Evolutionary conservation across 2,888 invertebrate species (phyloP).

Genomic region (Amblyjoppa fuscipennis): DNA sequence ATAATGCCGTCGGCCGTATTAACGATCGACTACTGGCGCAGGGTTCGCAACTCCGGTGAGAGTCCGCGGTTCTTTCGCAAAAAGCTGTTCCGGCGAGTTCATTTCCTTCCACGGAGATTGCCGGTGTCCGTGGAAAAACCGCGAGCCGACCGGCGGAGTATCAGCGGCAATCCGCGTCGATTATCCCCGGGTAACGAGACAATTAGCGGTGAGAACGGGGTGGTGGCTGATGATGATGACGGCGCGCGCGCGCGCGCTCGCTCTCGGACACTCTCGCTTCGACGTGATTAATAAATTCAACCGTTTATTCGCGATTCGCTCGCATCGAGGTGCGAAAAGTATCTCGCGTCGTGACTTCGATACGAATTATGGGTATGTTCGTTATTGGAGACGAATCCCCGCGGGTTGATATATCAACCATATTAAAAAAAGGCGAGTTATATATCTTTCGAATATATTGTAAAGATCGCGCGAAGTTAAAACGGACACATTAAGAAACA

Average conservation of each 20-base stretch:
- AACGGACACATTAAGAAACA: not conserved
- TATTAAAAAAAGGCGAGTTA: not conserved
- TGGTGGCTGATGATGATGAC: conserved; percentile 51
- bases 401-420: not conserved
- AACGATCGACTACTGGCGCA: conserved; percentile 62
- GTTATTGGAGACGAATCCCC: not conserved
- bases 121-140: conserved; percentile 54
- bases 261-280: conserved; percentile 18
- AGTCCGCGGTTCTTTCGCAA: conserved; percentile 69
- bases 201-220: conserved; percentile 65
- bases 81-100: conserved; percentile 73
- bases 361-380: conserved; percentile 46
- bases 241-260: conserved; percentile 35
- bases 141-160: conserved; percentile 48
- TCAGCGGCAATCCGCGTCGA: conserved; percentile 65
- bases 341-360: conserved; percentile 3
- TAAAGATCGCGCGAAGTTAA: not conserved
- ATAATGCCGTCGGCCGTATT: conserved; percentile 67
- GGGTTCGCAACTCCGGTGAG: conserved; percentile 1
- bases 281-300: conserved; percentile 61
- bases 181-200: conserved; percentile 68
- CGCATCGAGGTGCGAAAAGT: conserved; percentile 25
- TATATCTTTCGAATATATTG: too few relatives aligned
- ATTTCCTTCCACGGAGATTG: conserved; percentile 67
- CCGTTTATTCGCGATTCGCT: conserved; percentile 51